Conservation (phyloP, 2,888 invertebrate species). For the Geophilus truncorum region DNA sequence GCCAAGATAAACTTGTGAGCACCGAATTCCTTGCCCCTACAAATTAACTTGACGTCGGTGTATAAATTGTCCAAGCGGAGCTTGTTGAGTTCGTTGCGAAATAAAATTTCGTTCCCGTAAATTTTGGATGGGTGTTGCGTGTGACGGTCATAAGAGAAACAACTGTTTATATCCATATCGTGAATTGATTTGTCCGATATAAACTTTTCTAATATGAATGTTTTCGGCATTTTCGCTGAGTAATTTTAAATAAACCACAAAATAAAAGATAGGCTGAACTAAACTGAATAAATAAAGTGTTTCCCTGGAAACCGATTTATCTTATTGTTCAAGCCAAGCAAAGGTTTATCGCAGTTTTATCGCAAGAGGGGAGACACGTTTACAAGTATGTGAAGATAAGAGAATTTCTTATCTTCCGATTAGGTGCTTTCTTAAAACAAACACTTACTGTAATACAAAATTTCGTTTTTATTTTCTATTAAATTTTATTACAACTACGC, state of each 20-base stretch:
- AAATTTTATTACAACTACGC: background rate
- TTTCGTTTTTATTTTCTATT: background rate
- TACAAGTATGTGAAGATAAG: too few species aligned
- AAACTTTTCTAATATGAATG: background rate
- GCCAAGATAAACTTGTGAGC: background rate
- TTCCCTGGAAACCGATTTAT: background rate
- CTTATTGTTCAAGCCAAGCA: too few species aligned
- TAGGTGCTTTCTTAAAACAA: too few species aligned
- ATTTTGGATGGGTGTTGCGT: background rate
- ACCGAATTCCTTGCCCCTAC: background rate
- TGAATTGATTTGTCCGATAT: background rate
- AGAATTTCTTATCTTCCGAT: too few species aligned
- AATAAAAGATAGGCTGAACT: background rate
- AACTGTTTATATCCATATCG: background rate
- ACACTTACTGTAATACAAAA: too few species aligned
- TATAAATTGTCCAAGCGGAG: background rate
- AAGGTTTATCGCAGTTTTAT: too few species aligned
- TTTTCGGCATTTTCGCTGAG: background rate
- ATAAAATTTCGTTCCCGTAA: background rate
- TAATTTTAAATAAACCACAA: background rate
- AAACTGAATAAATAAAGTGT: background rate
- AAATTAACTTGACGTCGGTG: background rate
- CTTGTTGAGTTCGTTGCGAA: background rate
- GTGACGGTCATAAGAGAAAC: background rate
- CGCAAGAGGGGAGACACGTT: too few species aligned